These are phyloP conservation scores for Poeciliopsis turneri DNA, from an alignment of 2,797 vertebrate species.

Conservation along the genomic window DNA sequence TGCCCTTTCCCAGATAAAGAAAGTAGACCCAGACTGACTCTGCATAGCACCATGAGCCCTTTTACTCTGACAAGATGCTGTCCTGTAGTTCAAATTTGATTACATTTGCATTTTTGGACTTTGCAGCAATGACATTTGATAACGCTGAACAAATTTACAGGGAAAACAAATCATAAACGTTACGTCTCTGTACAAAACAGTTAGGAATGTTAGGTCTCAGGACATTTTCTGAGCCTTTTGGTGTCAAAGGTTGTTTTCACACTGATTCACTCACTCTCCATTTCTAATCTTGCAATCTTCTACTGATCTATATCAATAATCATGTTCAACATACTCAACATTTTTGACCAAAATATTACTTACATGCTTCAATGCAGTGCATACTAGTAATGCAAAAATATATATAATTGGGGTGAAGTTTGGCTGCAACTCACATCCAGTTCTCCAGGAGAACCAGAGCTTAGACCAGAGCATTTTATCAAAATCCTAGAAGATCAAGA, in stretches of 20 bases:
- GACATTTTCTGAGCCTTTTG: background rate
- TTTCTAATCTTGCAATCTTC: background rate
- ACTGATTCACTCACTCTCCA: background rate
- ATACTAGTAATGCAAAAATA: background rate
- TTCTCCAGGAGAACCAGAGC: background rate
- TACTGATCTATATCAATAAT: background rate
- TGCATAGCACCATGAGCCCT: background rate
- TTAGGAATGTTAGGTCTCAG: background rate
- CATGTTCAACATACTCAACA: background rate
- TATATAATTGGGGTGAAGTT: background rate
- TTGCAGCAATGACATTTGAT: background rate
- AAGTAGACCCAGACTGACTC: constrained; percentile 38
- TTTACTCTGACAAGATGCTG: constrained; percentile 2
- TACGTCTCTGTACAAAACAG: background rate
- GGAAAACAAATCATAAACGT: background rate
- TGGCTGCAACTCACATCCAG: background rate
- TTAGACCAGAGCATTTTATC: background rate
- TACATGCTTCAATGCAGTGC: background rate
- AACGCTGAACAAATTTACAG: background rate
- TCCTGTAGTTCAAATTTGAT: background rate
- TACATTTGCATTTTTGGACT: background rate
- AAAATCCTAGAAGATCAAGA: background rate
- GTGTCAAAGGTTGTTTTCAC: background rate
- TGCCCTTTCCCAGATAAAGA: constrained; percentile 46
- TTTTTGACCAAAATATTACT: background rate